phyloP scores from a whole-genome alignment of 1,140 invertebrate species.

The Hylaeus volcanicus region DNA sequence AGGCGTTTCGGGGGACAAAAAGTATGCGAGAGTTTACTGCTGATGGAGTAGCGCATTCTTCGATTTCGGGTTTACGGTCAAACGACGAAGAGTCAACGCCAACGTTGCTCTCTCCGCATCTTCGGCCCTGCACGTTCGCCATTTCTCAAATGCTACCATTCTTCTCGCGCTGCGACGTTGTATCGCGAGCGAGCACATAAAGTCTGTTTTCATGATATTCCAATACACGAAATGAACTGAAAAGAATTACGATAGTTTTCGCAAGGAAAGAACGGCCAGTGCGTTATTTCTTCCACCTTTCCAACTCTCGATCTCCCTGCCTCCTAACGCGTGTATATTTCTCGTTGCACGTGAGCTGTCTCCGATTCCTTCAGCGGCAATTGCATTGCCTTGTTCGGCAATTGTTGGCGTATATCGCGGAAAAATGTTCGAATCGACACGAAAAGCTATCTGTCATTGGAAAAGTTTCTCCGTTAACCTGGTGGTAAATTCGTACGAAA shows the following conservation, averaged over 20 bases:
- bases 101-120: neutral
- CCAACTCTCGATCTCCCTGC: neutral
- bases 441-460: too few relatives aligned
- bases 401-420: too few relatives aligned
- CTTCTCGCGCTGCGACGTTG: too few relatives aligned
- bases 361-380: too few relatives aligned
- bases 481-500: too few relatives aligned
- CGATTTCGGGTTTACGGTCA: conserved; percentile 65
- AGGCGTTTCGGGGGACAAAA: conserved; percentile 39
- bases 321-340: neutral
- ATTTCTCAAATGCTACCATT: conserved; percentile 12
- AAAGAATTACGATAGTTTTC: conserved; percentile 40
- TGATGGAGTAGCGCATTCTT: conserved; percentile 64
- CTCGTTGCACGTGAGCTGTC: neutral
- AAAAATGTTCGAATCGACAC: too few relatives aligned
- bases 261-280: neutral
- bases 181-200: neutral
- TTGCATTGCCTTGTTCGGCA: too few relatives aligned
- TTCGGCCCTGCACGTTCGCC: neutral
- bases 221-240: conserved; percentile 19
- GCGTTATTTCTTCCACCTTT: neutral
- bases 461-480: too few relatives aligned
- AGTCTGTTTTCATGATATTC: conserved; percentile 16
- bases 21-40: conserved; percentile 65
- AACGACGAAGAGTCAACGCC: conserved; percentile 38